phyloP scores from a whole-genome alignment of 2,113 vertebrate species.

The Cariama cristata region DNA sequence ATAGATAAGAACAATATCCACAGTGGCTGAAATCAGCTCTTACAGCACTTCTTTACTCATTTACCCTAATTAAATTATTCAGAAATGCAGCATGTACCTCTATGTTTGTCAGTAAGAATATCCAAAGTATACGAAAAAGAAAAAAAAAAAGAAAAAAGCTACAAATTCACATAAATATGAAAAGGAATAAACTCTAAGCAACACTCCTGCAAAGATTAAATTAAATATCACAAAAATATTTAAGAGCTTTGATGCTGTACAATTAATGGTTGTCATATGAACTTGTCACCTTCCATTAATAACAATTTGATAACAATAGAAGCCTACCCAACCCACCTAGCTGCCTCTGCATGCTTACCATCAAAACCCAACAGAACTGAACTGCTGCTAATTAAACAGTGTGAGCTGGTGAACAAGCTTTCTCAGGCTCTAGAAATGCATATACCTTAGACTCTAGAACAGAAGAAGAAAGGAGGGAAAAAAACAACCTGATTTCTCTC shows the following conservation, averaged over 20 bases:
- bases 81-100: neutral
- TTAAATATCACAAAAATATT: neutral
- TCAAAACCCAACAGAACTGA: neutral
- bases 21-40: neutral
- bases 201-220: neutral
- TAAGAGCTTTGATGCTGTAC: neutral
- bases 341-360: neutral
- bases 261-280: neutral
- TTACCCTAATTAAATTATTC: neutral
- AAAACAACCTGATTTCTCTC: neutral
- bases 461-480: neutral
- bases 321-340: neutral
- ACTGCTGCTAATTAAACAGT: neutral
- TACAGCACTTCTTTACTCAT: neutral
- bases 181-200: neutral
- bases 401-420: neutral
- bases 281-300: neutral
- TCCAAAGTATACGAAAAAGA: neutral
- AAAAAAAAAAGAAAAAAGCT: neutral
- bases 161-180: neutral
- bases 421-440: neutral
- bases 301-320: neutral
- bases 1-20: neutral
- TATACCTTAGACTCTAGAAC: neutral
- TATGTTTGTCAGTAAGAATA: neutral